A percentile compares a stretch with the other conserved stretches of the same genome.
Conservation (phyloP, 2,888 invertebrate genomes). For the Brachyptera putata region DNA sequence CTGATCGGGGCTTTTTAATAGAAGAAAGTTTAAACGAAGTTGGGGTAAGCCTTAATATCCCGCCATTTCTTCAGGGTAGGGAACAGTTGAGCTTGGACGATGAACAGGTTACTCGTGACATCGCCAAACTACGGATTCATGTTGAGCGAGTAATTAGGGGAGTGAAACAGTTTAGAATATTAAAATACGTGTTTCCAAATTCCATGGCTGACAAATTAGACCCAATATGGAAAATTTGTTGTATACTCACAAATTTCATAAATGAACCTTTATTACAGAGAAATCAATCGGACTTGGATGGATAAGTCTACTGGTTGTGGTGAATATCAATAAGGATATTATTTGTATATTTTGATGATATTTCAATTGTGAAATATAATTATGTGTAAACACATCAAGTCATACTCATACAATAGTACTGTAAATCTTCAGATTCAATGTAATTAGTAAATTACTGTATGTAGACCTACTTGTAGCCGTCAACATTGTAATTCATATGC, state of each 20-base stretch:
- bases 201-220: slow-evolving; percentile 17
- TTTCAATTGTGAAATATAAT: too few species aligned
- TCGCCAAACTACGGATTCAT: slow-evolving; percentile 33
- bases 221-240: slow-evolving; percentile 21
- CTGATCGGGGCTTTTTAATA: slow-evolving; percentile 35
- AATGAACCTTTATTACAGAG: slow-evolving; percentile 6
- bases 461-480: too few species aligned
- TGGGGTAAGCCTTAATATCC: slow-evolving; percentile 27
- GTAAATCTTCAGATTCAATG: too few species aligned
- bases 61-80: slow-evolving; percentile 25
- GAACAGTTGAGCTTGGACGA: background rate
- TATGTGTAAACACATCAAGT: too few species aligned
- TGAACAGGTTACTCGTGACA: slow-evolving; percentile 25
- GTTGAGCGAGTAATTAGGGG: slow-evolving; percentile 31
- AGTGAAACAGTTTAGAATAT: slow-evolving; percentile 32
- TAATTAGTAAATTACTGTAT: too few species aligned
- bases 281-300: too few species aligned
- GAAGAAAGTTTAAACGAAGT: slow-evolving; percentile 27
- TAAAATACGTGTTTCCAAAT: slow-evolving; percentile 8
- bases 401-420: too few species aligned
- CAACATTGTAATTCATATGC: too few species aligned
- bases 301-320: too few species aligned
- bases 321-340: too few species aligned
- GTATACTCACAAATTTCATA: slow-evolving; percentile 4
- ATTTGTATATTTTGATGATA: too few species aligned